Percentiles rank a stretch among this genome's conserved stretches.
phyloP scores from a whole-genome alignment of 2,113 vertebrate species.

The Perca schrenkii region DNA sequence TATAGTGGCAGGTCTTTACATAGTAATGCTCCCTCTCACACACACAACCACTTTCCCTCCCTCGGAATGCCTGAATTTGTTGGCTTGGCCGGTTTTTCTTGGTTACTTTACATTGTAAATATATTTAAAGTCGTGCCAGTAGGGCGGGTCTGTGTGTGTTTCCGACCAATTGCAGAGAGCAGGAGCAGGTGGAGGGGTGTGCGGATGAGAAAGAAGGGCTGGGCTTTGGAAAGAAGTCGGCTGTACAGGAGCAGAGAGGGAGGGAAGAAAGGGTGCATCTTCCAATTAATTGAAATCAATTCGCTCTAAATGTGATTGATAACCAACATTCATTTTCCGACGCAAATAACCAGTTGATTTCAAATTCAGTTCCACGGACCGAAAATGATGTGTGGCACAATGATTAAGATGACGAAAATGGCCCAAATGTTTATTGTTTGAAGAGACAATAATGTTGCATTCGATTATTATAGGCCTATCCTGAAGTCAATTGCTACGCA shows the following conservation, averaged over 20 bases:
- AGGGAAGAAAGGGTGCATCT: slow-evolving; percentile 27
- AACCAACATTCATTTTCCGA: slow-evolving; percentile 55
- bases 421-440: slow-evolving; percentile 48
- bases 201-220: slow-evolving; percentile 47
- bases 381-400: slow-evolving; percentile 9
- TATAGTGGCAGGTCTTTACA: slow-evolving; percentile 64
- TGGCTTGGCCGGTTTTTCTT: slow-evolving; percentile 69
- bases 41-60: slow-evolving; percentile 54
- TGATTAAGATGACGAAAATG: slow-evolving; percentile 41
- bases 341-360: slow-evolving; percentile 61
- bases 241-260: slow-evolving; percentile 25
- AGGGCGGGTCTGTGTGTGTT: slow-evolving; percentile 58
- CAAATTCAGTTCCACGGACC: slow-evolving; percentile 27
- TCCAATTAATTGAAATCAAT: slow-evolving; percentile 68
- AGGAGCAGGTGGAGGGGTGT: slow-evolving; percentile 62
- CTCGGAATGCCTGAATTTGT: slow-evolving; percentile 29
- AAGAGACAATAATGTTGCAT: slow-evolving; percentile 1
- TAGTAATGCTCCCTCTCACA: slow-evolving; percentile 46
- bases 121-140: slow-evolving; percentile 59
- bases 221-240: slow-evolving; percentile 46
- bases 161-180: slow-evolving; percentile 72
- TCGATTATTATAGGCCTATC: not conserved
- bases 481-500: not conserved
- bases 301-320: slow-evolving; percentile 72
- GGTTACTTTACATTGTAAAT: slow-evolving; percentile 79